Evolutionary conservation across 2,113 vertebrate genomes (phyloP).

Genomic region (Gymnocephalus cernua): DNA sequence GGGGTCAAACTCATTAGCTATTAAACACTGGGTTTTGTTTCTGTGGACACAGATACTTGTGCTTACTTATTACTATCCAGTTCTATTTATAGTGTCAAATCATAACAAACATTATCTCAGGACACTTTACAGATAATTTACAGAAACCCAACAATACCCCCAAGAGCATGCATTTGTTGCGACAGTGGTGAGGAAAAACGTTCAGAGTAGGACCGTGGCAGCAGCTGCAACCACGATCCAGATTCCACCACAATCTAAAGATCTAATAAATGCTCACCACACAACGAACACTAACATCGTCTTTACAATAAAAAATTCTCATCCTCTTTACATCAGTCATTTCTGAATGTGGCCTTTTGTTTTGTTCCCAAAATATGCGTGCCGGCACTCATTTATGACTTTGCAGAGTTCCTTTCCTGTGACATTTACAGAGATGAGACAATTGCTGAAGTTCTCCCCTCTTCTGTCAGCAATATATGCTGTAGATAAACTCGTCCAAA

Average conservation of each 20-base stretch:
- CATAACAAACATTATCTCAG: too few species aligned
- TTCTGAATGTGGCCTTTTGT: constrained; percentile 2
- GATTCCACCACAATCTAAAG: too few species aligned
- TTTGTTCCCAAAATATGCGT: not conserved
- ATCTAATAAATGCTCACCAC: not conserved
- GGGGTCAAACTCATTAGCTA: constrained; percentile 19
- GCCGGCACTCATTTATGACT: not conserved
- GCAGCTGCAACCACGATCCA: too few species aligned
- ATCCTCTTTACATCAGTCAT: constrained; percentile 3
- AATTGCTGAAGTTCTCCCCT: not conserved
- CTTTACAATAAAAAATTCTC: not conserved
- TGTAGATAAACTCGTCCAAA: not conserved
- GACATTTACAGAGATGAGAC: constrained; percentile 22
- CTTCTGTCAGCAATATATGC: not conserved
- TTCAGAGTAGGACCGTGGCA: too few species aligned
- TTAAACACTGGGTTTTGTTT: constrained; percentile 33
- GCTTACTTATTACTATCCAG: not conserved
- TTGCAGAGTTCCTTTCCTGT: constrained; percentile 19
- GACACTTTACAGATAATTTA: too few species aligned
- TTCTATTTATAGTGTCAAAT: too few species aligned
- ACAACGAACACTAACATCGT: not conserved
- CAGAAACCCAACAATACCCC: too few species aligned
- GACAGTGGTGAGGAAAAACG: too few species aligned
- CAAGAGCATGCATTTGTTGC: too few species aligned
- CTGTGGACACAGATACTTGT: not conserved